A percentile compares a stretch with the other conserved stretches of the same genome.
Evolutionary conservation across 2,888 invertebrate species (phyloP).

Genomic region (Spodoptera picta): DNA sequence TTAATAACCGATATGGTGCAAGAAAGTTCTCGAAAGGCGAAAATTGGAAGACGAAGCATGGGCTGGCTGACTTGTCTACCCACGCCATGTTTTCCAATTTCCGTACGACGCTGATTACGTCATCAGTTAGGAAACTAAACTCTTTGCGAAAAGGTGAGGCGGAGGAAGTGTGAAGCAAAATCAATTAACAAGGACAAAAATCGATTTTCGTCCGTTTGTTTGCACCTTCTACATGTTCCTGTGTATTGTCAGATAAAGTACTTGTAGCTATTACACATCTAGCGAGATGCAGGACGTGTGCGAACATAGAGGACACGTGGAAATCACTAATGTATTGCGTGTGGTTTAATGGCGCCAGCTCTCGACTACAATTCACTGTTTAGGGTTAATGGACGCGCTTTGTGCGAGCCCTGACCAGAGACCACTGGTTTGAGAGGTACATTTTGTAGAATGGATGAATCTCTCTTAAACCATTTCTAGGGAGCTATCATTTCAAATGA

Average conservation of each 20-base stretch:
- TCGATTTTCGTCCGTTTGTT: background rate
- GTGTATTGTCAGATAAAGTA: constrained; percentile 4
- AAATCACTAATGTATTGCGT: constrained; percentile 33
- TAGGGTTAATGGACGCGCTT: constrained; percentile 15
- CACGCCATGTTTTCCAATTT: too few relatives aligned
- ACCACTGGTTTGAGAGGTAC: background rate
- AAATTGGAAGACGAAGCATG: too few relatives aligned
- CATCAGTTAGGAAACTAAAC: too few relatives aligned
- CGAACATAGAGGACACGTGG: constrained; percentile 6
- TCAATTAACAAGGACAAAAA: background rate
- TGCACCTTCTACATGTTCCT: background rate
- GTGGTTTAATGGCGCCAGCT: constrained; percentile 1
- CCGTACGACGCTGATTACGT: too few relatives aligned
- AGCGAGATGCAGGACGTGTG: constrained; percentile 17
- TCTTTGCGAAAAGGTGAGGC: too few relatives aligned
- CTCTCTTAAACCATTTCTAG: too few relatives aligned
- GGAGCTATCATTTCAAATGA: too few relatives aligned
- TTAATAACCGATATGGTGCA: too few relatives aligned
- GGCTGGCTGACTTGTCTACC: too few relatives aligned
- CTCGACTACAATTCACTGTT: constrained; percentile 13
- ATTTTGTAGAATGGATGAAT: too few relatives aligned
- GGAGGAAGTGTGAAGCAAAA: too few relatives aligned
- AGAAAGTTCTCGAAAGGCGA: too few relatives aligned
- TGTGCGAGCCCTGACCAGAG: constrained; percentile 5
- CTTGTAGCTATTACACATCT: constrained; percentile 11